Conservation (phyloP, 2,888 invertebrate species). For the Coenonympha arcania region DNA sequence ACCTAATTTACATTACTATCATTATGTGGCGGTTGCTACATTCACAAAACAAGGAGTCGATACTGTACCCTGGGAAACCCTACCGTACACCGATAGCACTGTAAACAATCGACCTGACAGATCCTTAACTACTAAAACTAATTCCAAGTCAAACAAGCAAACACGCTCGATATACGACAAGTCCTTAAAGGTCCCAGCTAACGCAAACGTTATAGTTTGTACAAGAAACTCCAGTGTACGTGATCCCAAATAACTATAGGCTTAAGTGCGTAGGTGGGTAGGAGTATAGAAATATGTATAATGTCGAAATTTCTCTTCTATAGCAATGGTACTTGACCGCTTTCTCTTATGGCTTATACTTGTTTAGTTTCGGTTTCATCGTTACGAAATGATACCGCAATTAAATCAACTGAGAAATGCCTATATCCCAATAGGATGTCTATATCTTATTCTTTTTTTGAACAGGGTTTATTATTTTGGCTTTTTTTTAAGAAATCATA, state of each 20-base stretch:
- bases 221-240: slow-evolving; percentile 33
- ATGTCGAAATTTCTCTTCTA: slow-evolving; percentile 18
- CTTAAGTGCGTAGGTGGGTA: slow-evolving; percentile 25
- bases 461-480: no score
- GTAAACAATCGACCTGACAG: slow-evolving; percentile 12
- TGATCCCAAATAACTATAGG: slow-evolving; percentile 28
- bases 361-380: not conserved
- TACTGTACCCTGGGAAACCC: slow-evolving; percentile 10
- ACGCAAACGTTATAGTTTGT: slow-evolving; percentile 49
- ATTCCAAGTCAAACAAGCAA: slow-evolving; percentile 33
- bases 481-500: no score
- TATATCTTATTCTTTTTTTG: no score
- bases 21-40: not conserved
- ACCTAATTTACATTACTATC: not conserved
- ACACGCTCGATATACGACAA: slow-evolving; percentile 44
- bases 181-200: slow-evolving; percentile 48
- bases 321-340: slow-evolving; percentile 19
- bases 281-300: slow-evolving; percentile 15
- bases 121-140: slow-evolving; percentile 18
- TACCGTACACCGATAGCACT: not conserved
- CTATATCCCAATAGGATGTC: no score
- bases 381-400: not conserved
- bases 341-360: slow-evolving; percentile 15
- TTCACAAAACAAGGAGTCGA: not conserved
- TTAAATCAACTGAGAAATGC: not conserved